A percentile compares a stretch with the other conserved stretches of the same genome.
Conservation (phyloP, 2,888 invertebrate genomes). For the Osmoderma eremita region DNA sequence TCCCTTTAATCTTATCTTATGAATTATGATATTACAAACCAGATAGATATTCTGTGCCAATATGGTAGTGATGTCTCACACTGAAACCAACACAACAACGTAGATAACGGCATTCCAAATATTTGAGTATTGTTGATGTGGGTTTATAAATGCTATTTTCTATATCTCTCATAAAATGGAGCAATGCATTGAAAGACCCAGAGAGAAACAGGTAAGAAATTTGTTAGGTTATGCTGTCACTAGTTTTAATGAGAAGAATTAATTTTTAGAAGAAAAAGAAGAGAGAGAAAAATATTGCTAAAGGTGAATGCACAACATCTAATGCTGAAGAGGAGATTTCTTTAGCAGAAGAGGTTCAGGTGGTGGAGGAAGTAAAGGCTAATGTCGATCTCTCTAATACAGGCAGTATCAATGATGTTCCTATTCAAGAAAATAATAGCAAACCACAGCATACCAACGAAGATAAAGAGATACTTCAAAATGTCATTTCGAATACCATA, state of each 20-base stretch:
- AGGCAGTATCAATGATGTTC: neutral
- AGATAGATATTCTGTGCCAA: neutral
- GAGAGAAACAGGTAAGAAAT: conserved; percentile 36
- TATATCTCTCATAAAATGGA: conserved; percentile 31
- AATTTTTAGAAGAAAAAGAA: conserved; percentile 38
- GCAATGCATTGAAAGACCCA: conserved; percentile 35
- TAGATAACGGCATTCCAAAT: conserved; percentile 25
- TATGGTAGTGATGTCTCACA: conserved; percentile 6
- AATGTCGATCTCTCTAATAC: neutral
- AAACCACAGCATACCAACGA: neutral
- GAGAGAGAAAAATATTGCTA: conserved; percentile 6
- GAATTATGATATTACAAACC: neutral
- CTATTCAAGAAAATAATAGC: neutral
- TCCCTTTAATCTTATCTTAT: neutral
- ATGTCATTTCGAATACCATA: neutral
- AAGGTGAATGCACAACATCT: neutral
- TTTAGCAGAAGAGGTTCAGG: neutral
- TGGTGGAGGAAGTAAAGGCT: neutral
- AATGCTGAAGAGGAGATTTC: neutral
- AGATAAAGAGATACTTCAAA: neutral
- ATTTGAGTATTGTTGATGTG: conserved; percentile 17
- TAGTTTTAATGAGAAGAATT: neutral
- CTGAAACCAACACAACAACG: conserved; percentile 10
- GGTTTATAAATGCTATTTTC: conserved; percentile 10
- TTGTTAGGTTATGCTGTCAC: conserved; percentile 37